Conservation (phyloP, 1,140 invertebrate species). For the Xylocopa sonorina region DNA sequence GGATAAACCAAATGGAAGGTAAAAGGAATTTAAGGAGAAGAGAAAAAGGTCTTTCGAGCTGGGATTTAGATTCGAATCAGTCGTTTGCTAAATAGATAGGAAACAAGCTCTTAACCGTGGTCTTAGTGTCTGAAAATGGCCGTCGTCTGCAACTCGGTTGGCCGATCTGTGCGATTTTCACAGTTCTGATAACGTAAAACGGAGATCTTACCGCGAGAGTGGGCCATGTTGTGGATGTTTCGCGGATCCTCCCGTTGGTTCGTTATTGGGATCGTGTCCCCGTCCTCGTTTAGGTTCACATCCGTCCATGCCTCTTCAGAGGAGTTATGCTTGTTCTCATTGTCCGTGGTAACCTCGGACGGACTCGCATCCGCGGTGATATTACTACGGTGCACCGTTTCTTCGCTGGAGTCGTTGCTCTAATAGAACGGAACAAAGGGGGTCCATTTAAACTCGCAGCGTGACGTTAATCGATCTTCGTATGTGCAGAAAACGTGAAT, state of each 20-base stretch:
- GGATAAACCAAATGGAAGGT: background rate
- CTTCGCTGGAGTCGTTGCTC: slow-evolving; percentile 91
- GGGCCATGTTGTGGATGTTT: slow-evolving; percentile 84
- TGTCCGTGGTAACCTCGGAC: slow-evolving; percentile 79
- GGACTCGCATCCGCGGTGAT: slow-evolving; percentile 77
- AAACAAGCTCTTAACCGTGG: background rate
- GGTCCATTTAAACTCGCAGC: background rate
- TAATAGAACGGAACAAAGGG: slow-evolving; percentile 74
- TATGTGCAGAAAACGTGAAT: background rate
- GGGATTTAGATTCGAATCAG: background rate
- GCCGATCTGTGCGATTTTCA: no score
- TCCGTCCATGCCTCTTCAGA: slow-evolving; percentile 94
- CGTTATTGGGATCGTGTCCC: slow-evolving; percentile 82
- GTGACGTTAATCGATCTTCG: background rate
- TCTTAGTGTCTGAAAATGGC: background rate
- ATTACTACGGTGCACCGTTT: slow-evolving; percentile 81
- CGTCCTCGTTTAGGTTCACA: slow-evolving; percentile 94
- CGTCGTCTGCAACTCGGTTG: no score
- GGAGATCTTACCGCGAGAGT: slow-evolving; percentile 78
- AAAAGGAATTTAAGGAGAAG: no score
- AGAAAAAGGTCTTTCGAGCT: background rate
- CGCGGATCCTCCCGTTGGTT: slow-evolving; percentile 85
- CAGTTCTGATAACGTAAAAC: background rate
- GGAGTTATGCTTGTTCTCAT: slow-evolving; percentile 85
- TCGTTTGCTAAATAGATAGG: background rate